Conservation (phyloP, 2,113 vertebrate genomes). For the Seriola quinqueradiata region DNA sequence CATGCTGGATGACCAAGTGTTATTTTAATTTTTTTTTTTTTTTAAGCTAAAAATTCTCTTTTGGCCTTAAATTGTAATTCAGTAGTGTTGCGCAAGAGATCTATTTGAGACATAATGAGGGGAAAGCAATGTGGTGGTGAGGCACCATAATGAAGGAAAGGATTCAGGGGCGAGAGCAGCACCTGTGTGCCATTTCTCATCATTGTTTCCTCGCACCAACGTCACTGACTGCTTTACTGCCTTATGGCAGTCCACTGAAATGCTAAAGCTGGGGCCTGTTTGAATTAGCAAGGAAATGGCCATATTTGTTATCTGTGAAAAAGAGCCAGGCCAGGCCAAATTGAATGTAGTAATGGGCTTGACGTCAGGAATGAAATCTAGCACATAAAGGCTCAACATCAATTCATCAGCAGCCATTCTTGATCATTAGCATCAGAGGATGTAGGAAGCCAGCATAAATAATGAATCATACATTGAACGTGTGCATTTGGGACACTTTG, state of each 20-base stretch:
- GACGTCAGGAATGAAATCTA: conserved; percentile 72
- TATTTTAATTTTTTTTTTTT: background rate
- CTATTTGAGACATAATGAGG: conserved; percentile 61
- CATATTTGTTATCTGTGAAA: conserved; percentile 83
- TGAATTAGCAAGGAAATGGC: conserved; percentile 80
- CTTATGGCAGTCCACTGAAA: conserved; percentile 68
- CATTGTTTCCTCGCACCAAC: conserved; percentile 72
- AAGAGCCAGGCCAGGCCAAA: conserved; percentile 79
- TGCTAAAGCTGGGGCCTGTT: conserved; percentile 68
- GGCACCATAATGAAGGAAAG: conserved; percentile 66
- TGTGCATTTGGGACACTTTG: conserved; percentile 35
- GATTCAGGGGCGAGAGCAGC: conserved; percentile 61
- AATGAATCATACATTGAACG: conserved; percentile 43
- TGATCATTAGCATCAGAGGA: conserved; percentile 74
- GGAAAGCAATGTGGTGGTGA: conserved; percentile 9
- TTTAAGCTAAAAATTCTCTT: conserved; percentile 10
- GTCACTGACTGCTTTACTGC: conserved; percentile 70
- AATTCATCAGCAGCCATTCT: conserved; percentile 85
- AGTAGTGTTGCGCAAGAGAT: conserved; percentile 8
- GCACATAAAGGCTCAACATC: conserved; percentile 78
- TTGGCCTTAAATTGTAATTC: conserved; percentile 33
- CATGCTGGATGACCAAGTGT: background rate
- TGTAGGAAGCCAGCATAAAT: conserved; percentile 37
- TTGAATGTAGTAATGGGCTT: conserved; percentile 85
- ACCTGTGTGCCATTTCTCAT: conserved; percentile 84